phyloP scores from a whole-genome alignment of 2,113 vertebrate species.

The Myrmecobius fasciatus region DNA sequence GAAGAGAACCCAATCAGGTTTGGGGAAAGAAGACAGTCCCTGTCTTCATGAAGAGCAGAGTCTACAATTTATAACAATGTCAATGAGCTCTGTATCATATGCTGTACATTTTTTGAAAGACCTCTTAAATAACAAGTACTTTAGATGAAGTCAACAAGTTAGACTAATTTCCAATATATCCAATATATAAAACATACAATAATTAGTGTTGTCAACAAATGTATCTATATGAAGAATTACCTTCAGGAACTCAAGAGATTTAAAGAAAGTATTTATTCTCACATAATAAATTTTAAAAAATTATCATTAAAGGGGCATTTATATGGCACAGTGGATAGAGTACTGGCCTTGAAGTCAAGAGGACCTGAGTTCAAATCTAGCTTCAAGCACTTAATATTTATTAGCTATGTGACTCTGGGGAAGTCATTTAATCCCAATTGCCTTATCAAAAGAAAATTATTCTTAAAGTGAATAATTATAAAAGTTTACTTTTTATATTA shows the following conservation, averaged over 20 bases:
- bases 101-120: background rate
- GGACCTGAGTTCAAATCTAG: too few relatives aligned
- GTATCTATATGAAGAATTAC: background rate
- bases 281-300: background rate
- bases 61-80: background rate
- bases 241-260: background rate
- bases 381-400: too few relatives aligned
- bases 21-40: background rate
- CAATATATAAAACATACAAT: background rate
- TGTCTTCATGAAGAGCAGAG: background rate
- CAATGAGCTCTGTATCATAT: background rate
- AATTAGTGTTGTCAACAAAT: background rate
- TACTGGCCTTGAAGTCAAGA: too few relatives aligned
- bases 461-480: background rate
- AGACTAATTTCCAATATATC: background rate
- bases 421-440: too few relatives aligned
- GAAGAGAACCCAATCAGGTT: background rate
- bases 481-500: background rate
- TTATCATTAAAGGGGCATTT: background rate
- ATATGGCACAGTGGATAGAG: too few relatives aligned
- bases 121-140: background rate
- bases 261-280: conserved; percentile 20
- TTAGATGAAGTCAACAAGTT: background rate
- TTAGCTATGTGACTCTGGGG: too few relatives aligned
- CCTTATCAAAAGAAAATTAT: background rate